Base-by-base conservation (phyloP, 2,888 invertebrate species). In the Troides helena region DNA sequence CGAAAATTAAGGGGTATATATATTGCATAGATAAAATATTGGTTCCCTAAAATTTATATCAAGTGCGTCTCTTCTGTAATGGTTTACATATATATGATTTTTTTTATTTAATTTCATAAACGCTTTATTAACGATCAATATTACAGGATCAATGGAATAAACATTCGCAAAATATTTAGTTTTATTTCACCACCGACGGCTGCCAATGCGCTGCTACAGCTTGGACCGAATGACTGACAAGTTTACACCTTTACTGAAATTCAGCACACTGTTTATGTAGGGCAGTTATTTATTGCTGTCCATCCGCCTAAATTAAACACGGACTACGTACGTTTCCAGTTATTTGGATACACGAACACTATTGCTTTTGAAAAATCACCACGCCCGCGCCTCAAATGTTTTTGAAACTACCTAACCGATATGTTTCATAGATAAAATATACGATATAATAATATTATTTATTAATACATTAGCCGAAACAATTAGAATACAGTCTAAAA, bases 281-380 rank as follows among this genome's bases (percentile, higher is more conserved):
- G 70, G 74, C 75, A 78, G 81, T 85, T 84, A 86, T 84, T 86
- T 85, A 86, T 82, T 72, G 75, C 75, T 79, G 76, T 82, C 79
- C 84, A 85, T 86, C 85, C 85, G 84, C 80, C 81, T 78, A 77
- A 79, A 81, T 80, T 80, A 79, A 82, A 82, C 77, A 76, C 76
- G 75, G 80, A 83, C 79, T 81, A 81, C 72, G 78, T 76, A 77
- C 62, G 62, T 62, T 62, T 58, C 58, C 30, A 58, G 58, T 80
- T 81, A 83, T 84, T 83, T 81, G 77, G 78, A 78, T 74, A 74
- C 74, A 73, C 74, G 75, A 78, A 80, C 78, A 79, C 46, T 78
- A 75, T 72, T 72, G 78, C 79, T 83, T 86, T 86, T 83, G 85
- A 80, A 71, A 74, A 80, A 68, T 73, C 68, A 74, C 78, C 78